phyloP scores from a whole-genome alignment of 2,113 vertebrate species.

The Micromys minutus region DNA sequence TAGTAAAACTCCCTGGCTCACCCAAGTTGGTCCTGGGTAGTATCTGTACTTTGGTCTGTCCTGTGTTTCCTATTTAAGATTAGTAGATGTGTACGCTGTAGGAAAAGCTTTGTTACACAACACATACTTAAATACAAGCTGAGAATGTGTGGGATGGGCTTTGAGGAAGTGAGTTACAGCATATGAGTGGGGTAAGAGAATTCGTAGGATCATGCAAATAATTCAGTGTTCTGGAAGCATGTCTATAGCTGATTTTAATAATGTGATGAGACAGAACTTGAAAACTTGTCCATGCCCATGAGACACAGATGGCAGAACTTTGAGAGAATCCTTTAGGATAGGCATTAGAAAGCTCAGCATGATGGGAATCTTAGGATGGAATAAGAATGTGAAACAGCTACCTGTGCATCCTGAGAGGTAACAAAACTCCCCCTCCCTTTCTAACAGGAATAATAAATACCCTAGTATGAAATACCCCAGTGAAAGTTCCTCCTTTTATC shows the following conservation, averaged over 20 bases:
- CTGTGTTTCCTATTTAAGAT: neutral
- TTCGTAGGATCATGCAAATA: neutral
- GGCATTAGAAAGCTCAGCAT: neutral
- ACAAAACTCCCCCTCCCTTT: neutral
- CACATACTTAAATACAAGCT: neutral
- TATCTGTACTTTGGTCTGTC: neutral
- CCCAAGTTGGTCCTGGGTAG: neutral
- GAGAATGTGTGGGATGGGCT: neutral
- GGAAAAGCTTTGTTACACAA: neutral
- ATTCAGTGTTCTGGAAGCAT: neutral
- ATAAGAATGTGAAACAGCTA: neutral
- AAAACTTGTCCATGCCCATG: neutral
- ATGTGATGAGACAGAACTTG: neutral
- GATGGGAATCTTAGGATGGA: constrained; percentile 7
- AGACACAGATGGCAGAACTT: neutral
- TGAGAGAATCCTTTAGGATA: neutral
- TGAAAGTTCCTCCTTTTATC: neutral
- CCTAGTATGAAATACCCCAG: neutral
- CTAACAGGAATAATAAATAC: neutral
- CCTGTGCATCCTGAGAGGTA: neutral
- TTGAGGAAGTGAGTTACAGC: neutral
- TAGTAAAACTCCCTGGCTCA: neutral
- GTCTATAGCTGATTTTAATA: neutral
- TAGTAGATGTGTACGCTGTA: neutral
- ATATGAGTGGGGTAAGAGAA: neutral